A percentile compares a stretch with the other conserved stretches of the same genome.
Evolutionary conservation across 1,140 invertebrate species (phyloP).

Genomic region (Hyposmocoma kahamanoa): DNA sequence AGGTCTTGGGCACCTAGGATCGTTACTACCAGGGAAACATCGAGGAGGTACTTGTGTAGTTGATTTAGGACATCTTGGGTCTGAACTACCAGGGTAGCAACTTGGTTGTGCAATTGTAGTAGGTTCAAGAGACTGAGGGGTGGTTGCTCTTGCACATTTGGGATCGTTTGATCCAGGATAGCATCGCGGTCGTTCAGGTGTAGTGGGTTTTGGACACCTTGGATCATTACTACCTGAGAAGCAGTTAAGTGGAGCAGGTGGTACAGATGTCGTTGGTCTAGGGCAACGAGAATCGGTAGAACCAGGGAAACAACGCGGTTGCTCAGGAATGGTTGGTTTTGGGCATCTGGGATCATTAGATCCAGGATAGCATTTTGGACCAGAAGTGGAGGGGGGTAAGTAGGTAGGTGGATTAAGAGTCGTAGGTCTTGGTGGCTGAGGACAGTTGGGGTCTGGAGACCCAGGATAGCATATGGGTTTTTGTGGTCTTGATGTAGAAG

Average conservation of each 20-base stretch:
- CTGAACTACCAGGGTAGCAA: constrained; percentile 50
- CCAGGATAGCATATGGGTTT: constrained; percentile 30
- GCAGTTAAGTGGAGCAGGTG: constrained; percentile 18
- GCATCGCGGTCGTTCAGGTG: constrained; percentile 18
- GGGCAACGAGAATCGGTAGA: constrained; percentile 53
- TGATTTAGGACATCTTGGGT: constrained; percentile 53
- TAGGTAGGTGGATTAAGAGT: constrained; percentile 35
- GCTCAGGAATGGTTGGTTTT: constrained; percentile 22
- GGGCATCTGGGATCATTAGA: constrained; percentile 62
- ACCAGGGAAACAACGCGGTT: constrained; percentile 31
- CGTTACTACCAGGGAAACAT: constrained; percentile 32
- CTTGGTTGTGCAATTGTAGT: constrained; percentile 19
- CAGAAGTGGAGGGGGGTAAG: constrained; percentile 49
- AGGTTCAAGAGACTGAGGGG: constrained; percentile 6
- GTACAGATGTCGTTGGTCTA: constrained; percentile 21
- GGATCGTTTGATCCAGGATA: constrained; percentile 43
- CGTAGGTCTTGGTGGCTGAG: constrained; percentile 19
- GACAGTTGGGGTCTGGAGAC: constrained; percentile 27
- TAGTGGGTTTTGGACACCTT: constrained; percentile 36
- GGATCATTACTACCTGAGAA: constrained; percentile 49
- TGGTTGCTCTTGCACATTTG: constrained; percentile 20
- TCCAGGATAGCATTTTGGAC: constrained; percentile 60
- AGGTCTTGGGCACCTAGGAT: constrained; percentile 48
- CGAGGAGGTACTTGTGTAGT: constrained; percentile 18
- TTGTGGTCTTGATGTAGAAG: constrained; percentile 15